Evolutionary conservation across 1,140 invertebrate genomes (phyloP), one percentile per base, ranked within the genome.

Genomic region (Vollenhovia emeryi): DNA sequence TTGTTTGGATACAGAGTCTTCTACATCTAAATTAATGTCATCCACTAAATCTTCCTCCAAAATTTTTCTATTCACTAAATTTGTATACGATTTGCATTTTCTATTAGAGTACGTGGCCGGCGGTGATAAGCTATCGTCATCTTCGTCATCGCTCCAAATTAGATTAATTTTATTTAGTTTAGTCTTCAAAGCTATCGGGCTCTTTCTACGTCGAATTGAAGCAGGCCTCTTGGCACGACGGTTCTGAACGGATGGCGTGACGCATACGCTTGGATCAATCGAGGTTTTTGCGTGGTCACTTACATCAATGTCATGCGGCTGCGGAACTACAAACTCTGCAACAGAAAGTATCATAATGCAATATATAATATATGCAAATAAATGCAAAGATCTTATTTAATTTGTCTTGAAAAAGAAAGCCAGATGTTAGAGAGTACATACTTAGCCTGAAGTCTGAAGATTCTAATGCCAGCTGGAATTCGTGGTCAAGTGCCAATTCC

Each of bases 281-380:
- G 36, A 7, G 33, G 33, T n/a, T 62, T 50, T 18, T 0, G 33
- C 24, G 7, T 87, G 85, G 6, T 85, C 74, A 21, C 13, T 69
- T 43, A 88, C 30, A 30, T 93, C 78, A 5, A 92, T 87, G 40
- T 89, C 74, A 27, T 74, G 60, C 3, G 85, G 0, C 8, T 90
- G 62, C 6, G 87, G 74, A 57, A 91, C 87, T 27, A 64, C 88
- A 57, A 91, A 92, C 18, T 60, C 92, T 92, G 71, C 1, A 90
- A 90, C 7, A 83, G 15, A 74, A 40, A 79, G 33, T 21, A 82
- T 75, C 59, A 69, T 57, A n/a, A n/a, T n/a, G n/a, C n/a, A n/a
- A n/a, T n/a, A n/a, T n/a, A n/a, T n/a, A n/a, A n/a, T n/a, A n/a
- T n/a, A n/a, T n/a, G n/a, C n/a, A n/a, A n/a, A 85, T 21, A 80